These are phyloP conservation scores for Dasyprocta punctata DNA, from an alignment of 2,113 vertebrate species.

Conservation along the genomic window DNA sequence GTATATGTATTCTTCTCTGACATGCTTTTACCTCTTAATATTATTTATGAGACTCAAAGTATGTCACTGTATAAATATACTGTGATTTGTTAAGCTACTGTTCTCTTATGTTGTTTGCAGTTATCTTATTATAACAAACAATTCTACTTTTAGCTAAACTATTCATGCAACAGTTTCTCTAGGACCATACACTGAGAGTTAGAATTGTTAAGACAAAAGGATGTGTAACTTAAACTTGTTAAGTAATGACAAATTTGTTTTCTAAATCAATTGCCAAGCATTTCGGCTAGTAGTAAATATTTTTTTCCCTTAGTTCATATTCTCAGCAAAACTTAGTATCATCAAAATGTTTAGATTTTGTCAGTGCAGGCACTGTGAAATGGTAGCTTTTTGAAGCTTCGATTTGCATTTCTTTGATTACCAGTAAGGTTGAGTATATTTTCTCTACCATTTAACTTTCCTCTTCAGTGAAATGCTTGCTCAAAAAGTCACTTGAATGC, in stretches of 20 bases:
- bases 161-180: neutral
- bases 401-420: conserved; percentile 14
- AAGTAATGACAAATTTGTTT: neutral
- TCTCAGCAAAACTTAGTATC: neutral
- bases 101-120: neutral
- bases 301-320: neutral
- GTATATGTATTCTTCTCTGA: neutral
- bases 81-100: neutral
- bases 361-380: neutral
- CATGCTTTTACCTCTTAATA: neutral
- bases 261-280: neutral
- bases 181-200: neutral
- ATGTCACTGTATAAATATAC: neutral
- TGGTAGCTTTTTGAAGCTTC: neutral
- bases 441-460: neutral
- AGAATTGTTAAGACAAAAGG: neutral
- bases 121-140: conserved; percentile 3
- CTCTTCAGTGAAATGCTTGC: neutral
- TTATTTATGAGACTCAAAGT: neutral
- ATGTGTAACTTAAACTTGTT: neutral
- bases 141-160: neutral
- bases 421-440: neutral
- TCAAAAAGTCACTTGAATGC: neutral
- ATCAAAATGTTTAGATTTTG: neutral
- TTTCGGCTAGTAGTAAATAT: neutral